A percentile compares a stretch with the other conserved stretches of the same genome.
Conservation (phyloP, 2,113 vertebrate species). For the Athene cunicularia region DNA sequence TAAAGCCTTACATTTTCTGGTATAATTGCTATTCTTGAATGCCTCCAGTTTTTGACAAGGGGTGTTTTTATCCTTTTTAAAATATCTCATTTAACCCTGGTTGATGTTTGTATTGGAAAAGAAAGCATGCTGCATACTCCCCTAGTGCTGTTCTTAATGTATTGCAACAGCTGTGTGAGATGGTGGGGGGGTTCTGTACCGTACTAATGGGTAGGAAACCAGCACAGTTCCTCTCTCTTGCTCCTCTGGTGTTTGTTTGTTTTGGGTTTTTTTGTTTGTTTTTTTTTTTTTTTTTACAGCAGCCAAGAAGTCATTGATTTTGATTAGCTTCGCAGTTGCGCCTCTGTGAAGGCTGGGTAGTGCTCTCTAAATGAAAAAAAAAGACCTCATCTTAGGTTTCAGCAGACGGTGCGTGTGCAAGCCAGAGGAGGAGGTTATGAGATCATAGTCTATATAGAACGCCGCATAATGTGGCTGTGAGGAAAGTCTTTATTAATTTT, state of each 20-base stretch:
- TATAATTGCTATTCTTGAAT: constrained; percentile 49
- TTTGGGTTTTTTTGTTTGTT: no score
- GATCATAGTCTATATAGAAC: constrained; percentile 63
- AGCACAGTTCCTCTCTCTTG: constrained; percentile 13
- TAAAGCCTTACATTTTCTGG: constrained; percentile 62
- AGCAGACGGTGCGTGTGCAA: constrained; percentile 46
- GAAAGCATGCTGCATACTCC: constrained; percentile 37
- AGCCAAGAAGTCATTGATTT: constrained; percentile 63
- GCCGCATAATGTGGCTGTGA: constrained; percentile 34
- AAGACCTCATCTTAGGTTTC: constrained; percentile 71
- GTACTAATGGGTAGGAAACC: constrained; percentile 39
- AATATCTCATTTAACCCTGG: constrained; percentile 43
- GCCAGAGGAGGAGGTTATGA: constrained; percentile 63
- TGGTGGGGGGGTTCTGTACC: background rate
- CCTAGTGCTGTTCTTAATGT: background rate
- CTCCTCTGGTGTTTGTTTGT: background rate
- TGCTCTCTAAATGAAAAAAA: constrained; percentile 46
- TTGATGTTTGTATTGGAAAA: constrained; percentile 61
- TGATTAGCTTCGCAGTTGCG: constrained; percentile 53
- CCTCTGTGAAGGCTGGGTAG: constrained; percentile 14
- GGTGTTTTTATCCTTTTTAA: constrained; percentile 74
- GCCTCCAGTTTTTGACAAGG: constrained; percentile 69
- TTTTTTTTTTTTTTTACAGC: background rate
- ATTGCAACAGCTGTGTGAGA: constrained; percentile 38
- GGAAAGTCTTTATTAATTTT: constrained; percentile 44